Base-by-base conservation (phyloP, 2,888 invertebrate species). In the Synanthedon formicaeformis region DNA sequence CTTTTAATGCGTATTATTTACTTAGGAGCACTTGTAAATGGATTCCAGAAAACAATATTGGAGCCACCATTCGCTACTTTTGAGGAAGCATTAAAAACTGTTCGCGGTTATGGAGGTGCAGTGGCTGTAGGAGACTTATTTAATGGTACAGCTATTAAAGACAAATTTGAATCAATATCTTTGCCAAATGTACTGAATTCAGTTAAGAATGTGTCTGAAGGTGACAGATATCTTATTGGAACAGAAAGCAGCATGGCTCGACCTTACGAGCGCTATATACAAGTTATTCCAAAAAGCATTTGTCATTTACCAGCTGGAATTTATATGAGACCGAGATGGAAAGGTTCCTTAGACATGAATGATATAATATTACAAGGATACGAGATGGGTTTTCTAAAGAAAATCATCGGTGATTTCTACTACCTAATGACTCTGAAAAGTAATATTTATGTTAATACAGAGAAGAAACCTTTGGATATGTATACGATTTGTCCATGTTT, bases 311-410 rank as follows among this genome's bases (percentile, higher is more conserved):
- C 70, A 2, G 57, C 65, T 1, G 64, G 70, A 54, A 61, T 70
- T 18, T 62, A 61, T n/a, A 67, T 78, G 67, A 69, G 80, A 1
- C 73, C 75, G 2, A 71, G 74, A 1, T 81, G 82, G 80, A 67
- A 73, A 10, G 77, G 69, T 3, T 61, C 66, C 0, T 52, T 58
- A 14, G 64, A 69, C 45, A 54, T 80, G 1, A 57, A 64, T 27
- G 18, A 51, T 6, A 34, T 68, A 3, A 57, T 75, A 18, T 48
- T 56, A 2, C 58, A 56, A 12, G 50, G 73, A 12, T 57, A 65
- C 4, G 81, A 78, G 61, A 53, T 61, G 1, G 81, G 76, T 8
- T 57, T 73, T 54, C 50, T 65, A 2, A 53, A 60, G 27, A 66
- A 71, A 56, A 51, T 65, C 13, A 11, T 60, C 2, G 53, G 41